Conservation (phyloP, 2,797 vertebrate genomes). For the Halcyon leucocephala region DNA sequence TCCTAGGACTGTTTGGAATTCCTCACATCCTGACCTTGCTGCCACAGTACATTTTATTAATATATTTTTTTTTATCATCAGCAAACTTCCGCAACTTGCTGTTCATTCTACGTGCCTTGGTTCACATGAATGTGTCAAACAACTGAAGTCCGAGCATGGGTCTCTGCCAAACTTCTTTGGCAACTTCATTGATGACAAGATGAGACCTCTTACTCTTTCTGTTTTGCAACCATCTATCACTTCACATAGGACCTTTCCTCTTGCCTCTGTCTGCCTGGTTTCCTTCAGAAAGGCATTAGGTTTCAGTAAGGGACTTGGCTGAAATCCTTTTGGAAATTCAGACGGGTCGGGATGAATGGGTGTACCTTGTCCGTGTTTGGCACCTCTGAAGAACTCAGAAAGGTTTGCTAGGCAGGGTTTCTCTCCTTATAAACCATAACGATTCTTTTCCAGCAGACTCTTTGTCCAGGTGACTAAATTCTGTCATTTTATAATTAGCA, state of each 20-base stretch:
- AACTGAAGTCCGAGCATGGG: not conserved
- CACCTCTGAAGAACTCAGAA: not conserved
- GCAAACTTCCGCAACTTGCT: not conserved
- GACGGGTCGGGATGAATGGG: not conserved
- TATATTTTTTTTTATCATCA: not conserved
- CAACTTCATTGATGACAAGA: not conserved
- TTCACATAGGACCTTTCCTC: not conserved
- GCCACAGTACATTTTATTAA: not conserved
- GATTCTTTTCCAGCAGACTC: not conserved
- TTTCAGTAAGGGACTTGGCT: not conserved
- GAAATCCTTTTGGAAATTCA: not conserved
- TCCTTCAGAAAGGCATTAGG: not conserved
- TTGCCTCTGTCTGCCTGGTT: not conserved
- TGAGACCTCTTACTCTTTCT: not conserved
- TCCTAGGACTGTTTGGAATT: not conserved
- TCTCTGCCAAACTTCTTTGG: not conserved
- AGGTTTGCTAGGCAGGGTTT: not conserved
- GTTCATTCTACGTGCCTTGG: not conserved
- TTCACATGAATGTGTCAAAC: not conserved
- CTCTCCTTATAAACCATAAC: fast-evolving
- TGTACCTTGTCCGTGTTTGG: not conserved
- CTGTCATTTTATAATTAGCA: not conserved
- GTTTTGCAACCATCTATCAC: not conserved
- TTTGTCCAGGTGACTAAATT: not conserved
- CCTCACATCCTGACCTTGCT: not conserved